Conservation (phyloP, 2,888 invertebrate species). For the Asteroscopus sphinx region DNA sequence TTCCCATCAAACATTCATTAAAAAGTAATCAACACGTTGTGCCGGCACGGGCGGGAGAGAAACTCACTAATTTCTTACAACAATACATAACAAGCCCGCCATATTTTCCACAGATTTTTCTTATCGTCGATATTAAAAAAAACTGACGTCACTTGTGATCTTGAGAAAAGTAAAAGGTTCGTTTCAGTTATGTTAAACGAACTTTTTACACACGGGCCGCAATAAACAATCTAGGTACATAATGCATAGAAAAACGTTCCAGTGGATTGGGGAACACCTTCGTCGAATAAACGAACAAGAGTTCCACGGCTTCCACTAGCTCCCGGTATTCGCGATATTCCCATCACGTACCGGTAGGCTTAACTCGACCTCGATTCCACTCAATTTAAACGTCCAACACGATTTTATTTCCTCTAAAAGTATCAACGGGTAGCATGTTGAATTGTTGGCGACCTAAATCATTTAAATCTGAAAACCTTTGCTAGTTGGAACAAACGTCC, state of each 20-base stretch:
- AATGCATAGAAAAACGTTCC: constrained; percentile 66
- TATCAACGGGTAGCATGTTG: constrained; percentile 55
- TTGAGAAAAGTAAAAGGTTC: too few relatives aligned
- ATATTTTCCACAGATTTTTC: constrained; percentile 16
- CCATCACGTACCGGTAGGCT: constrained; percentile 64
- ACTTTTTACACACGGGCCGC: constrained; percentile 60
- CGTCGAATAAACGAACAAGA: constrained; percentile 60
- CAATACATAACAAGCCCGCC: constrained; percentile 43
- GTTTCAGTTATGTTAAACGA: constrained; percentile 33
- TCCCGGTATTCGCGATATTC: constrained; percentile 63
- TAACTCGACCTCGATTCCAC: constrained; percentile 72
- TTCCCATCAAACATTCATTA: constrained; percentile 73
- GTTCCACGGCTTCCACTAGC: constrained; percentile 45
- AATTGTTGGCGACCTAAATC: constrained; percentile 38
- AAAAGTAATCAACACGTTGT: constrained; percentile 70
- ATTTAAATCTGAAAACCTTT: constrained; percentile 37
- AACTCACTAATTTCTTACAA: constrained; percentile 54
- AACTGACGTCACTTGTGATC: too few relatives aligned
- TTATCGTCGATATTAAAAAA: neutral
- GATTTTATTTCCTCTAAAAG: constrained; percentile 67
- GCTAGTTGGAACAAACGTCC: constrained; percentile 35
- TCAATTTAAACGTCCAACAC: constrained; percentile 71
- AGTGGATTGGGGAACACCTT: constrained; percentile 63
- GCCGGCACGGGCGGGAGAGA: constrained; percentile 34
- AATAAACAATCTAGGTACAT: constrained; percentile 55